Conservation (phyloP, 2,888 invertebrate genomes). For the Andrena camellia region DNA sequence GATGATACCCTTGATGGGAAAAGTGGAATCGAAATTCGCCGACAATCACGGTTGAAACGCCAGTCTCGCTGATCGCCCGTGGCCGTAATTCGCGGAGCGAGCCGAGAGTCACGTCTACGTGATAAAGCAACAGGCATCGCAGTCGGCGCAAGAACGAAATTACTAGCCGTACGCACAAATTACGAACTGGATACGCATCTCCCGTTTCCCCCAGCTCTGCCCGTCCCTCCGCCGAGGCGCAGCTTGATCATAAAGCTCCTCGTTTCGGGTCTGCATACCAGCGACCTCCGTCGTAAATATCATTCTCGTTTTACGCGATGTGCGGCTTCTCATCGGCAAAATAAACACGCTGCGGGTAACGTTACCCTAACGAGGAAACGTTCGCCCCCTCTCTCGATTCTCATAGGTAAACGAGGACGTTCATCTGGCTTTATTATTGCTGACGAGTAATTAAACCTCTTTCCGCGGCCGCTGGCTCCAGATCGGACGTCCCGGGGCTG, state of each 20-base stretch:
- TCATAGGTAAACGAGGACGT: constrained; percentile 48
- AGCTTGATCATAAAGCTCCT: constrained; percentile 75
- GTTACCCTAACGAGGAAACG: constrained; percentile 68
- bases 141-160: constrained; percentile 62
- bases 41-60: constrained; percentile 46
- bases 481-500: constrained; percentile 2
- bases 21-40: background rate
- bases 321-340: constrained; percentile 73
- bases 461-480: constrained; percentile 18
- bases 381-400: constrained; percentile 46
- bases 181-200: constrained; percentile 71
- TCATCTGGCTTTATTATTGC: constrained; percentile 61
- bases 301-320: constrained; percentile 72
- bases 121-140: constrained; percentile 59
- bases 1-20: background rate
- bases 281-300: constrained; percentile 65
- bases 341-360: constrained; percentile 68
- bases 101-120: constrained; percentile 3
- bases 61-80: background rate
- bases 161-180: constrained; percentile 68
- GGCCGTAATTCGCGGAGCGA: background rate
- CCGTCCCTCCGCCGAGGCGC: constrained; percentile 37
- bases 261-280: constrained; percentile 60
- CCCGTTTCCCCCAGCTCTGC: constrained; percentile 49
- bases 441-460: constrained; percentile 61